Conservation (phyloP, 92 coral and sea anemone species). For the Palythoa grandiflora region DNA sequence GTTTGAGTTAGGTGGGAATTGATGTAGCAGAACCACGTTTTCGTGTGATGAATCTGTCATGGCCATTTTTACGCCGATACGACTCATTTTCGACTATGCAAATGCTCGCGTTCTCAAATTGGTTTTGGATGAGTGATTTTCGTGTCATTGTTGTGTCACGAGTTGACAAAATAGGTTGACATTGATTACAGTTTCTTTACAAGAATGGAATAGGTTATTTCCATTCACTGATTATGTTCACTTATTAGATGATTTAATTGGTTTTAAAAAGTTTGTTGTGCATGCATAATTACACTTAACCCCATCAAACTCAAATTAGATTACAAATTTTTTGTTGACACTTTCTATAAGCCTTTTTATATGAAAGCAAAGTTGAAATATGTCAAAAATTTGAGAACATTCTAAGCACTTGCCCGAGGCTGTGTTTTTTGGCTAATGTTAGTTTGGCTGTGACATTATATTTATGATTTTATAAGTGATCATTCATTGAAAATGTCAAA, state of each 20-base stretch:
- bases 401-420: too few species aligned
- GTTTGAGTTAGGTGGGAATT: conserved; percentile 42
- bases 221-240: background rate
- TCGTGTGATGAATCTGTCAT: conserved; percentile 23
- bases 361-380: too few species aligned
- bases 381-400: too few species aligned
- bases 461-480: too few species aligned
- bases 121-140: background rate
- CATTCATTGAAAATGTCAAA: too few species aligned
- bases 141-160: background rate
- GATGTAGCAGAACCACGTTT: conserved; percentile 59
- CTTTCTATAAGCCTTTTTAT: too few species aligned
- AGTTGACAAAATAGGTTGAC: background rate
- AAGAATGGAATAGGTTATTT: too few species aligned
- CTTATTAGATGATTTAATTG: background rate
- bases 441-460: too few species aligned
- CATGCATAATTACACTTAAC: background rate
- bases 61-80: conserved; percentile 6
- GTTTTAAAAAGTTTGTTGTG: background rate
- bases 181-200: background rate
- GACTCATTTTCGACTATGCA: conserved; percentile 39
- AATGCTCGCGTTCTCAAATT: background rate
- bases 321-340: too few species aligned
- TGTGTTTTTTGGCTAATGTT: too few species aligned
- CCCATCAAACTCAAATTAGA: background rate